Percentiles rank a stretch among this genome's conserved stretches.
Conservation (phyloP, 2,888 invertebrate species). For the Odontomyia ornata region DNA sequence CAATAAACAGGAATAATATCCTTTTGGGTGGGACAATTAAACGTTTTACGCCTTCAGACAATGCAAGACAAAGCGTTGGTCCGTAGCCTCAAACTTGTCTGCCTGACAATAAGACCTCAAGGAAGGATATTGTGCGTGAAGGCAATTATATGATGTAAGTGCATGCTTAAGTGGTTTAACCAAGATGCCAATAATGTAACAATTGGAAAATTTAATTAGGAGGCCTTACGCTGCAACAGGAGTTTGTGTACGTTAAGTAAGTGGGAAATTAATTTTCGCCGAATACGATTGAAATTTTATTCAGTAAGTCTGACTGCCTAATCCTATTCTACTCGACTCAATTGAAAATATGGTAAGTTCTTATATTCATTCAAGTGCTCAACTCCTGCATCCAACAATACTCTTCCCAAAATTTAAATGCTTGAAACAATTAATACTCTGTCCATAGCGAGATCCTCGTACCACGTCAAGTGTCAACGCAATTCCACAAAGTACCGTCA, state of each 20-base stretch:
- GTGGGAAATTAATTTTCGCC: too few relatives aligned
- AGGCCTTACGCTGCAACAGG: too few relatives aligned
- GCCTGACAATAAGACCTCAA: background rate
- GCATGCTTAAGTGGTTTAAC: conserved; percentile 8
- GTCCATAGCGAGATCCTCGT: background rate
- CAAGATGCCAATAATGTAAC: background rate
- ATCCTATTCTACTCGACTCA: background rate
- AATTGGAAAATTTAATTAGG: conserved; percentile 21
- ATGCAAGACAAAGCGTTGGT: conserved; percentile 19
- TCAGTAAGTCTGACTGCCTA: background rate
- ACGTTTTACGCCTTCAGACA: conserved; percentile 37
- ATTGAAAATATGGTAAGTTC: too few relatives aligned
- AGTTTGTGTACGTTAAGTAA: too few relatives aligned
- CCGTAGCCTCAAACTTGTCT: background rate
- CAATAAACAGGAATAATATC: conserved; percentile 5
- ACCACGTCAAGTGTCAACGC: conserved; percentile 34
- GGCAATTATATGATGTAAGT: conserved; percentile 22
- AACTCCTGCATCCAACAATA: too few relatives aligned
- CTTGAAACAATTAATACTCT: background rate
- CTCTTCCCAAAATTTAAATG: background rate
- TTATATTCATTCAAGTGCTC: too few relatives aligned
- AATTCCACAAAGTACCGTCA: conserved; percentile 38
- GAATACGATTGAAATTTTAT: background rate
- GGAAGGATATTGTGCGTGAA: conserved; percentile 13
- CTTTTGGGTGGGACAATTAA: conserved; percentile 43